Conservation (phyloP, 2,797 vertebrate genomes). For the Anas capensis region DNA sequence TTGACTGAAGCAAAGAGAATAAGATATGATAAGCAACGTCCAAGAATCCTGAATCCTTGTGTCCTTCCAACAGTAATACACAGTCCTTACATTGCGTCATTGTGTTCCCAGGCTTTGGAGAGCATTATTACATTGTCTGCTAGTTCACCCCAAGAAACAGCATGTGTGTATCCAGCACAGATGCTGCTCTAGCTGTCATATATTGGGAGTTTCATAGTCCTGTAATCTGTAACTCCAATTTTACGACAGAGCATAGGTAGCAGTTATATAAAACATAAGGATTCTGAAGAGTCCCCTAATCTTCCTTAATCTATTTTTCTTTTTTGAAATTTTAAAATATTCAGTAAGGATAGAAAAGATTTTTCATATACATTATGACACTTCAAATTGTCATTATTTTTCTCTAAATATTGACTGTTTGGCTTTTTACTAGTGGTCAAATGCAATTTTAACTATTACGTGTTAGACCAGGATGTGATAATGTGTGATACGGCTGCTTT, state of each 20-base stretch:
- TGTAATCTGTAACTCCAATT: background rate
- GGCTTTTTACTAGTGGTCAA: background rate
- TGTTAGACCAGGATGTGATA: background rate
- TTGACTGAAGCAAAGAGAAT: background rate
- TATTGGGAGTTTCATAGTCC: background rate
- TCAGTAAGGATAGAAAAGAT: background rate
- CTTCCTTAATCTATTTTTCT: background rate
- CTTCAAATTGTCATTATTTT: background rate
- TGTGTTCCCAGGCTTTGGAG: background rate
- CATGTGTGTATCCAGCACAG: background rate
- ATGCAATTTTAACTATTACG: too few relatives aligned
- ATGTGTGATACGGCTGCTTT: background rate
- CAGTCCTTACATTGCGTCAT: background rate
- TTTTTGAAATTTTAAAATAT: background rate
- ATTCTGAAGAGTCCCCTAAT: background rate
- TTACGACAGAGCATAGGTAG: background rate
- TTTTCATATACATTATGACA: background rate
- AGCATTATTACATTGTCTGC: fast-evolving
- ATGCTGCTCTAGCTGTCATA: background rate
- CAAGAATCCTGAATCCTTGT: background rate
- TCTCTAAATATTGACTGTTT: background rate
- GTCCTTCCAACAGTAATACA: background rate
- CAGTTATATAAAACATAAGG: background rate
- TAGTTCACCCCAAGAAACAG: background rate
- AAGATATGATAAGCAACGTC: background rate